Evolutionary conservation across 2,797 vertebrate genomes (phyloP), one percentile per base, ranked within the genome.

Genomic region (Antrozous pallidus): DNA sequence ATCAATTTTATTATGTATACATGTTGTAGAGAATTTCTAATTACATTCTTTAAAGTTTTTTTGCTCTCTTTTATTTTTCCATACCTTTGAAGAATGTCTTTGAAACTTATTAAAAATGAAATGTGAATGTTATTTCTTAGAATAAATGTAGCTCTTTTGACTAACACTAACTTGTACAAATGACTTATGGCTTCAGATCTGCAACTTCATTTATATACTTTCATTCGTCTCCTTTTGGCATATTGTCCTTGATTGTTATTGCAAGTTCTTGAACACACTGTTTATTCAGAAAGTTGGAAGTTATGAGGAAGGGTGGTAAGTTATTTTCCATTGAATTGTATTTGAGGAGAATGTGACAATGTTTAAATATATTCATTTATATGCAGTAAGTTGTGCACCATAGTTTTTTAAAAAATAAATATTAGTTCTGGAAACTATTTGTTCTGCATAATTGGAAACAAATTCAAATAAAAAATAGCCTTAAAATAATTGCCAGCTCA

Each of bases 1-100:
- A 95, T 96, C 94, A 94, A 79, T 96, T 92, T 95, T 96, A 88
- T 90, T 56, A 77, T 8, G 4, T 90, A 58, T 45, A 51, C 24
- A 87, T 54, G n/a, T 73, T 81, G 2, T 56, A 88, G 31, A 91
- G 67, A 88, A 92, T 94, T 86, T 96, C 63, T 88, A 93, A 85
- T 91, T 74, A 93, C 18, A 83, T 96, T 38, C 47, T 94, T 96
- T 97, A 61, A 94, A 77, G 31, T 22, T 71, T 88, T 42, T 95
- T 73, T 75, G 8, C 58, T 77, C 61, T 83, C 22, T 87, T 95
- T 96, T n/a, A 82, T 73, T 96, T 95, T 61, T 73, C 9, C 20
- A 85, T 3, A 67, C 38, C 8, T 93, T 84, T 95, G 92, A 96
- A 95, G 91, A 96, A 87, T 36, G 49, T 36, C 22, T 77, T 92